Conservation (phyloP, 2,888 invertebrate genomes). For the Lysandra coridon region DNA sequence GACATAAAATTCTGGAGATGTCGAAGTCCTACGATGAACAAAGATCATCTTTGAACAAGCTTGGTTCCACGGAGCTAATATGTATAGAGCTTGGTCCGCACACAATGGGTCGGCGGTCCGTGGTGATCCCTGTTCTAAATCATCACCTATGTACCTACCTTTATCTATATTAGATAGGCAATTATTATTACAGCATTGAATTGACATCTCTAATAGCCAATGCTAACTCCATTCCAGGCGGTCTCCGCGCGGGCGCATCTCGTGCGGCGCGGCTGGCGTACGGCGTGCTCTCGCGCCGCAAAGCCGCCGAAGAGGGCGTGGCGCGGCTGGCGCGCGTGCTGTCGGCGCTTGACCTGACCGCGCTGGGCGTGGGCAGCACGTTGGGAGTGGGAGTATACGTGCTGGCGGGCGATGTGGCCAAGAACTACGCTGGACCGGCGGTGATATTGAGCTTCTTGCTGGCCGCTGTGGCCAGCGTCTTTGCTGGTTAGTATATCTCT, state of each 20-base stretch:
- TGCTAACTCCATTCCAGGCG: conserved; percentile 51
- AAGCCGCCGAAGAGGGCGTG: conserved; percentile 71
- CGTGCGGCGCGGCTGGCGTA: conserved; percentile 61
- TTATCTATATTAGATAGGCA: too few relatives aligned
- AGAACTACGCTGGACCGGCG: conserved; percentile 90
- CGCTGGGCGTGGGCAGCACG: conserved; percentile 90
- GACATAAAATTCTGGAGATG: too few relatives aligned
- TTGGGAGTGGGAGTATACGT: conserved; percentile 96
- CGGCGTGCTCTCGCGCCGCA: conserved; percentile 66
- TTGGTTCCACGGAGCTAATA: too few relatives aligned
- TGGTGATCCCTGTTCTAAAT: too few relatives aligned
- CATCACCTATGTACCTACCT: too few relatives aligned
- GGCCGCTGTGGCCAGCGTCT: conserved; percentile 93
- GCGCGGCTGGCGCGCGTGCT: conserved; percentile 85
- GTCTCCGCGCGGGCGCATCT: conserved; percentile 64
- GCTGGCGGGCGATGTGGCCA: conserved; percentile 91
- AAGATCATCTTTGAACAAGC: too few relatives aligned
- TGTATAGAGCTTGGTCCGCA: too few relatives aligned
- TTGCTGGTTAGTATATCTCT: conserved; percentile 84
- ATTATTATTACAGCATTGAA: too few relatives aligned
- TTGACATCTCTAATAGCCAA: too few relatives aligned
- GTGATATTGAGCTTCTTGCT: conserved; percentile 93
- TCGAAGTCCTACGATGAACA: too few relatives aligned
- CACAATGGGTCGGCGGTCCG: too few relatives aligned
- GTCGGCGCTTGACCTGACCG: conserved; percentile 90